phyloP scores from a whole-genome alignment of 35 echinoderm and acorn worm genomes.

The Chiridota heheva region DNA sequence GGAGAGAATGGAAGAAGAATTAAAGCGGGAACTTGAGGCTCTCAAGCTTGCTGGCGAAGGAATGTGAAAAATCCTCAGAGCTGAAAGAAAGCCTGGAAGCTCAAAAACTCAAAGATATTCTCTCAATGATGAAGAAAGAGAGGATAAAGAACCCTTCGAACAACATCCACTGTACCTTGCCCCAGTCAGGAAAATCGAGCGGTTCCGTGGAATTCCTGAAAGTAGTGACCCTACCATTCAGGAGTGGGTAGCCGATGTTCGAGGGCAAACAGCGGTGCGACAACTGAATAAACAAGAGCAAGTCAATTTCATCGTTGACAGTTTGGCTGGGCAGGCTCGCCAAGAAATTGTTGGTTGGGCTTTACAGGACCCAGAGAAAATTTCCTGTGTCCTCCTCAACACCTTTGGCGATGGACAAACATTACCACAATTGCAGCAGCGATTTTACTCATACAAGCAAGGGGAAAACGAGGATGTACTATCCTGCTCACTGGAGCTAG shows the following conservation, averaged over 20 bases:
- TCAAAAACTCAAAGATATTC: too few species aligned
- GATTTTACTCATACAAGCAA: constrained; percentile 53
- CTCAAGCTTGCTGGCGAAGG: too few species aligned
- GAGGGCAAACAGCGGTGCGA: constrained; percentile 30
- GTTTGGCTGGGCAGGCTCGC: constrained; percentile 48
- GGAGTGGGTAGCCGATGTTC: constrained; percentile 58
- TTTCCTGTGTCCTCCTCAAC: constrained; percentile 35
- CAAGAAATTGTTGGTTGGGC: constrained; percentile 42
- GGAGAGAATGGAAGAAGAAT: too few species aligned
- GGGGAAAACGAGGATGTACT: constrained; percentile 24
- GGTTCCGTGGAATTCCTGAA: too few species aligned
- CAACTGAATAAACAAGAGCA: neutral
- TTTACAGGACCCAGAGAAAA: constrained; percentile 21
- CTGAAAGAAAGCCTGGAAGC: too few species aligned
- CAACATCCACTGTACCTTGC: too few species aligned
- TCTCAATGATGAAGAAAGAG: too few species aligned
- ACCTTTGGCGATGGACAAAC: constrained; percentile 66
- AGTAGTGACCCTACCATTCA: constrained; percentile 23
- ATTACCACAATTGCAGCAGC: constrained; percentile 58
- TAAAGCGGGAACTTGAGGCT: too few species aligned
- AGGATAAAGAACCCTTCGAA: too few species aligned
- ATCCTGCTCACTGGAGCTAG: constrained; percentile 34
- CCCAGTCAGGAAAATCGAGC: too few species aligned
- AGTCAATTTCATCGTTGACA: constrained; percentile 34
- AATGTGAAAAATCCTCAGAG: too few species aligned